phyloP scores from a whole-genome alignment of 2,888 invertebrate species.

The Netelia inedita region DNA sequence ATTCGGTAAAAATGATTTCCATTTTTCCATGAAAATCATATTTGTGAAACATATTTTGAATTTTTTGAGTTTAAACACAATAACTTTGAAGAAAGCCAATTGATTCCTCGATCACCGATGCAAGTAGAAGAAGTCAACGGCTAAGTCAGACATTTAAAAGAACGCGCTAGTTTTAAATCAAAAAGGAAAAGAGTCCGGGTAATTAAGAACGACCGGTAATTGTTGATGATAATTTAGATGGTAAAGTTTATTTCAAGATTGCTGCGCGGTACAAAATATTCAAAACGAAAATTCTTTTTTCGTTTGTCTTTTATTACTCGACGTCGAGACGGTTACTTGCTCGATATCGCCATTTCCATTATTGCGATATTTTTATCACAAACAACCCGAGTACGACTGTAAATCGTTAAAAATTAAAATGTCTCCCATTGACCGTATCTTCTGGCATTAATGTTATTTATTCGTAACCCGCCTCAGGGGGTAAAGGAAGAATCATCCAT shows the following conservation, averaged over 20 bases:
- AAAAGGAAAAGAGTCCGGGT: neutral
- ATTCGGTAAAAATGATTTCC: constrained; percentile 2
- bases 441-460: neutral
- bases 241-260: neutral
- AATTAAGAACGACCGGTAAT: too few species aligned
- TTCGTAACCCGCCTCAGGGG: neutral
- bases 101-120: neutral
- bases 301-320: neutral
- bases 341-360: neutral
- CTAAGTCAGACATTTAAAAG: constrained; percentile 18
- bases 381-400: neutral
- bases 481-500: neutral
- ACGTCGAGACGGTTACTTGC: neutral
- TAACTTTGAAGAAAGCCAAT: neutral
- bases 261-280: neutral
- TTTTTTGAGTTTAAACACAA: neutral
- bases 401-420: constrained; percentile 7
- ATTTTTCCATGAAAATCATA: too few species aligned
- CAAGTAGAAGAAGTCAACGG: constrained; percentile 59
- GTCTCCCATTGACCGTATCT: neutral
- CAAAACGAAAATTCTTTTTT: too few species aligned
- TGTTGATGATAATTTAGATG: neutral
- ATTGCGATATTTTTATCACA: neutral
- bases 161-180: neutral
- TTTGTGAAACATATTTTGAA: too few species aligned